Percentiles rank a stretch among this genome's conserved stretches.
Conservation (phyloP, 2,113 vertebrate genomes). For the Indicator indicator region DNA sequence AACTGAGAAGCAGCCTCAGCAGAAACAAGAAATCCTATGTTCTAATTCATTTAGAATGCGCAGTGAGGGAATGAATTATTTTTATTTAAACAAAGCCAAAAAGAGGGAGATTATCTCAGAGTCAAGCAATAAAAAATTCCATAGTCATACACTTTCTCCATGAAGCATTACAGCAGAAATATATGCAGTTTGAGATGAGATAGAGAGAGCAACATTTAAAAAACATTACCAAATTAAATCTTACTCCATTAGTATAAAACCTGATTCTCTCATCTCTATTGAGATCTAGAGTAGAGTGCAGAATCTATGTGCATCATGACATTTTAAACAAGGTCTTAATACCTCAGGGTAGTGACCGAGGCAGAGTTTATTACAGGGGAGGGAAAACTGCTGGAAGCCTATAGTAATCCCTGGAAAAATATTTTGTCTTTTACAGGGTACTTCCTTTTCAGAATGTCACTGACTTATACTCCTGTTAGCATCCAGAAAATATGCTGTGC, state of each 20-base stretch:
- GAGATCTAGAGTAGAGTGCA: background rate
- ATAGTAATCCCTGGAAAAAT: constrained; percentile 24
- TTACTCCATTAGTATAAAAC: background rate
- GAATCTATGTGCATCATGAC: background rate
- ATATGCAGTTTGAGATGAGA: background rate
- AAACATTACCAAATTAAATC: background rate
- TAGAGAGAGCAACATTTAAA: background rate
- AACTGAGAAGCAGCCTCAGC: background rate
- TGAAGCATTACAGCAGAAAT: background rate
- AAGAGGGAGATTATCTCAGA: background rate
- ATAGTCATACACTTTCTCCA: background rate
- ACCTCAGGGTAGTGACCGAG: background rate
- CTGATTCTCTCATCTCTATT: background rate
- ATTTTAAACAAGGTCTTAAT: background rate
- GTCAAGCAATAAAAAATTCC: background rate
- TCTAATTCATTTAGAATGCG: background rate
- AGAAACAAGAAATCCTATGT: background rate
- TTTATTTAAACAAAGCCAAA: background rate
- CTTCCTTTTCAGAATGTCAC: background rate
- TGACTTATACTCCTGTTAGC: background rate
- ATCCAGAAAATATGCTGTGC: background rate
- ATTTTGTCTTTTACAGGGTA: background rate
- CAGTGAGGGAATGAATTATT: background rate
- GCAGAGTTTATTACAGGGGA: background rate
- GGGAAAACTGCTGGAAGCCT: background rate